Base-by-base conservation (phyloP, 2,888 invertebrate species). In the Falcaria lacertinaria region DNA sequence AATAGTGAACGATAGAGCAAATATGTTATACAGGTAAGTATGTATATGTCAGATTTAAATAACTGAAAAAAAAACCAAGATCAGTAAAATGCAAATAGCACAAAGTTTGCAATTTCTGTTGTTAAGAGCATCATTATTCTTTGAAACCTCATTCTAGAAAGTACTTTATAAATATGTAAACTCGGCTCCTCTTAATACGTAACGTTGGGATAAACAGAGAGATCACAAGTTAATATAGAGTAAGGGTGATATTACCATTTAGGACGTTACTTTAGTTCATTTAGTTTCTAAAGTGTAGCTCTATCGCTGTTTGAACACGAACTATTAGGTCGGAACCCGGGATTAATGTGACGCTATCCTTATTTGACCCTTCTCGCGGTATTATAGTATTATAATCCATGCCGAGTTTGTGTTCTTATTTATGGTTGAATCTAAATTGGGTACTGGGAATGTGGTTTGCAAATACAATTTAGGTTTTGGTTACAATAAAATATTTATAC, bases 291-390 rank as follows among this genome's bases (percentile, higher is more conserved):
- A 73, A 69, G 63, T 57, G 48, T 60, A 71, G 73, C 68, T 80
- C 76, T 79, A 81, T 78, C 69, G 74, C 65, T 74, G 73, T 79
- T 78, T 81, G 73, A 77, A 78, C 78, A 71, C 69, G 69, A 70
- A 70, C 72, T 73, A 75, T 82, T 74, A 76, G 69, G 69, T 66
- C 61, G 60, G 58, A 64, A 64, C 66, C 72, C 69, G 60, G 79
- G 77, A 76, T 80, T 77, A 79, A 69, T 60, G 60, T 53, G 60
- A 66, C 63, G 67, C 70, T 68, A 66, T 66, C 59, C 69, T 52
- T 61, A 52, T 73, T 69, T 72, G 72, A 74, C 74, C 78, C 77
- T 70, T 66, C 60, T 48, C 41, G 50, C 51, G 59, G 62, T 37
- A 37, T 67, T 64, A 69, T 66, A 70, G 71, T 69, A 69, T 69